Evolutionary conservation across 2,797 vertebrate genomes (phyloP).

Genomic region (Valencia hispanica): DNA sequence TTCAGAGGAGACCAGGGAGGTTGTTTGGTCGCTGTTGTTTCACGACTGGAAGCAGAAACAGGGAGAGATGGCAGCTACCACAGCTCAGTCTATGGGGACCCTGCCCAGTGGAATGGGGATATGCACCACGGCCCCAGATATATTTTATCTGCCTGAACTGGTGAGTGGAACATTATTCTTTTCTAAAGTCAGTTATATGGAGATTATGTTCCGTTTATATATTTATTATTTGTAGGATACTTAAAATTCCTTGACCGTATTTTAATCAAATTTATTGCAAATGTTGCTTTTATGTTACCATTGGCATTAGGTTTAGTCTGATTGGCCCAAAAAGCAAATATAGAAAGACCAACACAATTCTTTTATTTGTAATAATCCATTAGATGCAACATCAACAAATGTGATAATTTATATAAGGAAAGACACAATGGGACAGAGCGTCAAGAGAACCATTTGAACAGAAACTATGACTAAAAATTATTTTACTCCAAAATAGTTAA

Average conservation of each 20-base stretch:
- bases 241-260: neutral
- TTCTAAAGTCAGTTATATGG: neutral
- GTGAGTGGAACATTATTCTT: conserved; percentile 73
- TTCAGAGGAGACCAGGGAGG: conserved; percentile 30
- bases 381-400: neutral
- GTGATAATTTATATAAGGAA: neutral
- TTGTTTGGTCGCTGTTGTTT: conserved; percentile 8
- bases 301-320: neutral
- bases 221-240: neutral
- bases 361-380: neutral
- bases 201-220: neutral
- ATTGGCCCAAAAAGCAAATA: neutral
- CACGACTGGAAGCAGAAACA: conserved; percentile 26
- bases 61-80: conserved; percentile 75
- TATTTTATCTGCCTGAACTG: conserved; percentile 86
- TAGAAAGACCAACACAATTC: neutral
- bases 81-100: conserved; percentile 69
- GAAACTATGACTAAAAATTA: neutral
- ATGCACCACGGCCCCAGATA: conserved; percentile 81
- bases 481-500: neutral
- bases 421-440: no score
- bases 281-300: neutral
- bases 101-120: conserved; percentile 84
- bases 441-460: neutral
- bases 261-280: neutral